Evolutionary conservation across 2,888 invertebrate genomes (phyloP), one percentile per base, ranked within the genome.

Genomic region (Marronus borbonicus): DNA sequence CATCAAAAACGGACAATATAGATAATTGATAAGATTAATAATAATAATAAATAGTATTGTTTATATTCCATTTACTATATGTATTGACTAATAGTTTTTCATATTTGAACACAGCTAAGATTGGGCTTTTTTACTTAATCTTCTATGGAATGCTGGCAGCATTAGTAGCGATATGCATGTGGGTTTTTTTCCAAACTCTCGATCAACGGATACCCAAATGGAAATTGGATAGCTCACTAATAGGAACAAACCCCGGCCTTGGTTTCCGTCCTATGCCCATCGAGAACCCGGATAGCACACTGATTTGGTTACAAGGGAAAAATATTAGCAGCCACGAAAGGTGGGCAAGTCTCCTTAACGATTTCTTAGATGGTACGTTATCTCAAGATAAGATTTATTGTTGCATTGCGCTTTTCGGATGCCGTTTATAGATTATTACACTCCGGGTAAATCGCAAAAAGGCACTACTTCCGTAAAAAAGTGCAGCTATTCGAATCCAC

Each of bases 221-320:
- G 96, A 94, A 94, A 87, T 91, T 97, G 80, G 94, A 95, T 49
- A 88, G 92, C 78, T 97, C 97, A 80, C 92, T 98, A 84, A 98
- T 98, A 85, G 98, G 98, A 85, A 95, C 95, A 83, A 98, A 98
- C 91, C 99, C 99, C 82, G 98, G 98, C 75, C 91, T 99, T 77
- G 98, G 98, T 80, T 99, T 98, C 89, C 92, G 98, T 81, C 99
- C 99, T 7, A 93, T 95, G 91, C 97, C 98, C 7, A 91, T 92
- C 77, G 92, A 92, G 55, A 97, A 98, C 87, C 95, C 97, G 62
- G 96, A 97, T 84, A 98, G 98, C 87, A 98, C 98, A 50, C 92
- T 99, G 81, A 97, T 99, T 88, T 96, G 97, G 95, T 98, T 97
- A 90, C 94, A 94, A 87, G 96, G 95, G 60, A 94, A 95, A 17